Percentiles rank a stretch among this genome's conserved stretches.
Evolutionary conservation across 1,140 invertebrate species (phyloP).

Genomic region (Drosophila lacertosa): DNA sequence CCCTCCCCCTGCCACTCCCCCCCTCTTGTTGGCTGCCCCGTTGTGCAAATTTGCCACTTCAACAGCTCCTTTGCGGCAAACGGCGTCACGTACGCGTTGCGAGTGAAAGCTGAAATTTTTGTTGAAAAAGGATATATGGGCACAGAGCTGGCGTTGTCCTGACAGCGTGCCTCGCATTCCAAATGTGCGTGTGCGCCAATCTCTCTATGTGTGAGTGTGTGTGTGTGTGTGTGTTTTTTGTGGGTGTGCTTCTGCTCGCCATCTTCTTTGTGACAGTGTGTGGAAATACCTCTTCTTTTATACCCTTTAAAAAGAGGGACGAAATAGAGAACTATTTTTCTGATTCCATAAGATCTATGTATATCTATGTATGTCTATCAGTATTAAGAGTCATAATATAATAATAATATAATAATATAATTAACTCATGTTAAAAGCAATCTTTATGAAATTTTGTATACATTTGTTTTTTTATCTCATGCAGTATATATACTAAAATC

Average conservation of each 20-base stretch:
- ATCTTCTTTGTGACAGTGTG: slow-evolving; percentile 52
- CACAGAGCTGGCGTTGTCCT: slow-evolving; percentile 74
- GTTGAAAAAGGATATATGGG: slow-evolving; percentile 81
- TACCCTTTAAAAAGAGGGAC: too few relatives aligned
- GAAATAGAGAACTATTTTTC: too few relatives aligned
- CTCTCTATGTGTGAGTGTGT: slow-evolving; percentile 31
- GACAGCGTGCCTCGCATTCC: slow-evolving; percentile 62
- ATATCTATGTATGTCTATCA: too few relatives aligned
- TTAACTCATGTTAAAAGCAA: too few relatives aligned
- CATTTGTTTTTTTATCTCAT: too few relatives aligned
- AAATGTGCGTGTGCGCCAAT: slow-evolving; percentile 32
- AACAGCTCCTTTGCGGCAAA: slow-evolving; percentile 83
- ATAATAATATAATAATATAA: too few relatives aligned
- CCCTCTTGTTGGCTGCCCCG: not conserved
- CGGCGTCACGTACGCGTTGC: slow-evolving; percentile 72
- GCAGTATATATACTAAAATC: too few relatives aligned
- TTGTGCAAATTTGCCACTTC: slow-evolving; percentile 84
- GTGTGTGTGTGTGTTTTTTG: not conserved
- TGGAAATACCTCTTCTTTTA: not conserved
- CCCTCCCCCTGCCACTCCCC: not conserved
- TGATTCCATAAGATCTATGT: too few relatives aligned
- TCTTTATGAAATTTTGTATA: too few relatives aligned
- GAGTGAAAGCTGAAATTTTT: slow-evolving; percentile 79
- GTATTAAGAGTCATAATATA: too few relatives aligned
- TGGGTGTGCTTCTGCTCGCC: slow-evolving; percentile 51